Base-by-base conservation (phyloP, 2,888 invertebrate genomes). In the Tetrapedia diversipes region DNA sequence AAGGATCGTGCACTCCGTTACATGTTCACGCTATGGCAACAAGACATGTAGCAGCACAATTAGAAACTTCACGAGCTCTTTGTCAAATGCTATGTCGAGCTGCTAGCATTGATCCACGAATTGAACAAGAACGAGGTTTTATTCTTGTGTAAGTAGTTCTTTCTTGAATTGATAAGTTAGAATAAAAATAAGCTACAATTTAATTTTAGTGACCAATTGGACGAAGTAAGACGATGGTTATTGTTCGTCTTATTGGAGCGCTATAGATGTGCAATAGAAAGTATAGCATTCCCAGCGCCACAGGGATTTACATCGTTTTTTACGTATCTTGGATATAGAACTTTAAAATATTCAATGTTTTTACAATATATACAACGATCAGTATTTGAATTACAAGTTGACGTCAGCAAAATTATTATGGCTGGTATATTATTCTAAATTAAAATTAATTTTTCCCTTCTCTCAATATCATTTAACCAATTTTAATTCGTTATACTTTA, bases 231-330 rank as follows among this genome's bases (percentile, higher is more conserved):
- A 89, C 94, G 95, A 74, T 94, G 94, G 89, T 93, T 96, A 27
- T 91, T 97, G 59, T 97, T 97, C 90, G 94, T 95, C 79, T 93
- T 96, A 34, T 92, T 97, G 81, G 97, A 98, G 91, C 94, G 97
- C 85, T 97, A 96, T 92, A 95, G 95, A 86, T 93, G 96, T 84
- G 96, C 97, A 0, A 94, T 95, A 22, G 96, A 96, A 88, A 95
- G 95, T 4, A 94, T 96, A 79, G 97, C 96, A 37, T 98, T 96
- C 91, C 96, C 96, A 0, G 92, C 97, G 81, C 97, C 97, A 14
- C 96, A 96, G 88, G 97, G 97, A 16, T 97, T 97, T 91, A 95
- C 96, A 22, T 97, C 97, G 4, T 98, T 97, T 93, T 96, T 97
- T 91, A 96, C 97, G 2, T 97, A 96, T 91, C 93, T 98, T 65